Percentiles rank a stretch among this genome's conserved stretches.
Conservation (phyloP, 2,113 vertebrate genomes). For the Gallinago paraguaiae region DNA sequence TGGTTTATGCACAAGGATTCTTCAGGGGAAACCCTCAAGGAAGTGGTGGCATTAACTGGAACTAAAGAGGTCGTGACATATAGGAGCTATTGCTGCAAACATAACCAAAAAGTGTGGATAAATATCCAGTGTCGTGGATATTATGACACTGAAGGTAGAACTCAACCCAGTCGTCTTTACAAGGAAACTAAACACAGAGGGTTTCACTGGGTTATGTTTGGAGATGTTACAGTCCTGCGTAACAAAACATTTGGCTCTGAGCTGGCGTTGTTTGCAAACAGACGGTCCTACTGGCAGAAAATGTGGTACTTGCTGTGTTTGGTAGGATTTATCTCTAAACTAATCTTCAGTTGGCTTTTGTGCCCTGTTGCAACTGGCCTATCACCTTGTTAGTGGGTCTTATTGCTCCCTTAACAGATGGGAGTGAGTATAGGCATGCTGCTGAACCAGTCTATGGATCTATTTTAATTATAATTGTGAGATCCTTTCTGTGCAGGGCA, state of each 20-base stretch:
- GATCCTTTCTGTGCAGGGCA: background rate
- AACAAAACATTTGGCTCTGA: slow-evolving; percentile 8
- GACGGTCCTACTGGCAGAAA: slow-evolving; percentile 45
- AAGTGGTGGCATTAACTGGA: background rate
- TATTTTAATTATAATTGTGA: slow-evolving; percentile 45
- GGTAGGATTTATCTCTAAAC: slow-evolving; percentile 16
- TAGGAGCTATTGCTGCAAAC: background rate
- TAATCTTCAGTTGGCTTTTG: slow-evolving; percentile 36
- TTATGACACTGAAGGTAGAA: background rate
- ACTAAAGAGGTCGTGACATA: background rate
- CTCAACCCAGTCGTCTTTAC: background rate
- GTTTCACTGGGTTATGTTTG: background rate
- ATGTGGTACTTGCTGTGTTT: slow-evolving; percentile 10
- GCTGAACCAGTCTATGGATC: background rate
- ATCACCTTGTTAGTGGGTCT: background rate
- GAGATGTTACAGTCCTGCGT: background rate
- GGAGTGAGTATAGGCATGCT: background rate
- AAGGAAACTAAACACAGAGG: background rate
- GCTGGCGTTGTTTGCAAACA: background rate
- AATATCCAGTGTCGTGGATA: background rate
- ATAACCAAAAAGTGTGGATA: background rate
- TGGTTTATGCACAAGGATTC: background rate
- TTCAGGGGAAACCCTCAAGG: background rate
- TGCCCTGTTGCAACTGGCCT: slow-evolving; percentile 21
- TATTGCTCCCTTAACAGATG: slow-evolving; percentile 35